Percentiles rank a stretch among this genome's conserved stretches.
Evolutionary conservation across 1,140 invertebrate genomes (phyloP).

Genomic region (Helicoverpa zea): DNA sequence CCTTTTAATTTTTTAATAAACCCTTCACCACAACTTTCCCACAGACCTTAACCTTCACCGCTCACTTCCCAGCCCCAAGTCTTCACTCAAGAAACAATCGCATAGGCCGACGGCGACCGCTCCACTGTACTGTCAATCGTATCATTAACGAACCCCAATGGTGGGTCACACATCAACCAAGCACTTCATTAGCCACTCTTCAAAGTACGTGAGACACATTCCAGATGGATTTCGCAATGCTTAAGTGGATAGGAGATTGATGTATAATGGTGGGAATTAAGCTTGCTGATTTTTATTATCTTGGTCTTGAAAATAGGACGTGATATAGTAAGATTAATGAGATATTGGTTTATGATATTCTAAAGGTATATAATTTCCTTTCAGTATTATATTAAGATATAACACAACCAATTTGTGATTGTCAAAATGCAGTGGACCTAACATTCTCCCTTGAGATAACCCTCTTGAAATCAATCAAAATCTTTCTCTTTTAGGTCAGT

Average conservation of each 20-base stretch:
- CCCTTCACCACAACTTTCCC: not conserved
- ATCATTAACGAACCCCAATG: conserved; percentile 65
- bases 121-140: conserved; percentile 76
- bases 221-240: conserved; percentile 62
- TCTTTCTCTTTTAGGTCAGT: not conserved
- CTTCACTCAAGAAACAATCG: conserved; percentile 72
- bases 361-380: not conserved
- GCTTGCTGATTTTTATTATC: conserved; percentile 40
- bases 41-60: conserved; percentile 30
- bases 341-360: conserved; percentile 20
- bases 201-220: conserved; percentile 72
- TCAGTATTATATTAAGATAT: not conserved
- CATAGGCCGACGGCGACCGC: conserved; percentile 60
- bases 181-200: conserved; percentile 73
- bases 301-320: conserved; percentile 28
- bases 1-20: too few relatives aligned
- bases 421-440: not conserved
- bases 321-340: conserved; percentile 26
- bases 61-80: conserved; percentile 58
- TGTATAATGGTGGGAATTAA: conserved; percentile 64
- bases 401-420: not conserved
- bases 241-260: conserved; percentile 67
- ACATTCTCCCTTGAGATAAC: not conserved
- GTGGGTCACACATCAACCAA: conserved; percentile 70
- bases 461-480: not conserved